A percentile compares a stretch with the other conserved stretches of the same genome.
phyloP scores from a whole-genome alignment of 2,888 invertebrate genomes.

The Amphiduros pacificus region DNA sequence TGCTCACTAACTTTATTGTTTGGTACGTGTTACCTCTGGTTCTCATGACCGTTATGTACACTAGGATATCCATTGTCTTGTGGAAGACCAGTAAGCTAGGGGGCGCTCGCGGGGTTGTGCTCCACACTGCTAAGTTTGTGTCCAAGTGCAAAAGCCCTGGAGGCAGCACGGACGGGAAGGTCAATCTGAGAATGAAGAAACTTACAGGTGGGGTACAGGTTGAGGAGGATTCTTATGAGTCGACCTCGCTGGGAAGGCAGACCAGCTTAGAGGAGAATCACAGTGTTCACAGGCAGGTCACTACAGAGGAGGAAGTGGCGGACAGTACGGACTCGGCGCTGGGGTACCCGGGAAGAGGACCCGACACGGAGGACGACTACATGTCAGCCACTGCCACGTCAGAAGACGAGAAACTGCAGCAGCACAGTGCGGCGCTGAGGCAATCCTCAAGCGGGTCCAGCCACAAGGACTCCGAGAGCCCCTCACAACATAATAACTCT shows the following conservation, averaged over 20 bases:
- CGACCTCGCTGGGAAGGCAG: too few relatives aligned
- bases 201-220: background rate
- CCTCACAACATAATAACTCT: too few relatives aligned
- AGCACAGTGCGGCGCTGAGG: background rate
- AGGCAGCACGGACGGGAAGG: background rate
- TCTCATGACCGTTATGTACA: slow-evolving; percentile 78
- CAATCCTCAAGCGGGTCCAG: background rate
- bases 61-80: slow-evolving; percentile 79
- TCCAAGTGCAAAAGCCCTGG: background rate
- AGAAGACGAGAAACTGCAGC: background rate
- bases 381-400: background rate
- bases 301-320: slow-evolving; percentile 1
- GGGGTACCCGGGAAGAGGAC: background rate
- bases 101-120: too few relatives aligned
- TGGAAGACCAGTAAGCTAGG: slow-evolving; percentile 66
- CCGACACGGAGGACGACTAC: background rate
- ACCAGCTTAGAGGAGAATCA: slow-evolving; percentile 5
- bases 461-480: background rate
- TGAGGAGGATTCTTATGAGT: background rate
- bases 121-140: too few relatives aligned
- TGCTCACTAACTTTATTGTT: slow-evolving; percentile 76
- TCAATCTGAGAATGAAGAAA: background rate
- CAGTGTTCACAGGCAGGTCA: background rate
- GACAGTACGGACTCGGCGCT: background rate
- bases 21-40: slow-evolving; percentile 69